Conservation (phyloP, 2,888 invertebrate genomes). For the Galerucella calmariensis region DNA sequence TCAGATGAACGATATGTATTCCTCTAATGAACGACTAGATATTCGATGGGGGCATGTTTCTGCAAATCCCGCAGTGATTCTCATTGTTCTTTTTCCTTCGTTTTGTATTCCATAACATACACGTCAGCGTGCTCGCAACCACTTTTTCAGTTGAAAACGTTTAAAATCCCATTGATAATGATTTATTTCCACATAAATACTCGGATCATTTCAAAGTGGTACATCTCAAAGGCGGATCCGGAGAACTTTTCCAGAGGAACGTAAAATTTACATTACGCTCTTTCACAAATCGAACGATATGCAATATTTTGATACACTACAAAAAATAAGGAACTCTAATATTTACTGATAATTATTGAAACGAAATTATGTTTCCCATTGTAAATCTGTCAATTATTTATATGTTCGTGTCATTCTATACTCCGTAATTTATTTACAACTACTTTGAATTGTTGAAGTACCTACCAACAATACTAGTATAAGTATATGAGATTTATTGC, state of each 20-base stretch:
- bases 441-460: no score
- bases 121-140: constrained; percentile 23
- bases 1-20: not conserved
- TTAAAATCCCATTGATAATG: constrained; percentile 34
- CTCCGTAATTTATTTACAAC: no score
- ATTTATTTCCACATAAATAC: constrained; percentile 34
- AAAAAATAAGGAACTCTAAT: no score
- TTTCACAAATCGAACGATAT: not conserved
- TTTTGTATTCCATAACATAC: constrained; percentile 23
- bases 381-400: no score
- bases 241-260: not conserved
- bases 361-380: no score
- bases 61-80: constrained; percentile 15
- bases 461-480: no score
- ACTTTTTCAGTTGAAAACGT: constrained; percentile 26
- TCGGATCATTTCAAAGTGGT: constrained; percentile 25
- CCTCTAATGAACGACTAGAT: constrained; percentile 1
- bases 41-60: not conserved
- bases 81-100: constrained; percentile 29
- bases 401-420: no score
- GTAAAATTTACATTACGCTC: not conserved
- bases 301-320: no score
- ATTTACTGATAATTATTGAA: no score
- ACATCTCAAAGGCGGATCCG: constrained; percentile 8
- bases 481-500: no score